phyloP scores from a whole-genome alignment of 53 echinoderm and acorn worm genomes.

The Holothuria leucospilota region DNA sequence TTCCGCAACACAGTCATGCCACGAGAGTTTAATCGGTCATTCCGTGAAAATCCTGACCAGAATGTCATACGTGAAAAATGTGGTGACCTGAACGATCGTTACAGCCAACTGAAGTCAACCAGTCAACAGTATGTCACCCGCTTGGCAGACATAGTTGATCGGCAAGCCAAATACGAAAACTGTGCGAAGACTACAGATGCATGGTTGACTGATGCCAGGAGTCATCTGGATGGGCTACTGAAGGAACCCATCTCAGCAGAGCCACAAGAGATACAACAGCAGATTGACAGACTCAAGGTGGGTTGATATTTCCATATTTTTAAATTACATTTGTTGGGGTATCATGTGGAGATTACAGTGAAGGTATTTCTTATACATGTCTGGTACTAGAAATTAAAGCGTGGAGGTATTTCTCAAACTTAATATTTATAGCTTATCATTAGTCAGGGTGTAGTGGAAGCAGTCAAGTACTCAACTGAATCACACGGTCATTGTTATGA shows the following conservation, averaged over 20 bases:
- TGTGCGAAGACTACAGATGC: conserved; percentile 67
- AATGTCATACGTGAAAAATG: conserved; percentile 73
- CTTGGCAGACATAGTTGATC: conserved; percentile 79
- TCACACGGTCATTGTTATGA: too few species aligned
- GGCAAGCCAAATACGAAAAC: conserved; percentile 80
- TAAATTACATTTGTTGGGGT: too few species aligned
- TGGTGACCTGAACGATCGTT: conserved; percentile 82
- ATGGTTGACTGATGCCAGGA: conserved; percentile 82
- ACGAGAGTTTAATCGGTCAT: conserved; percentile 81
- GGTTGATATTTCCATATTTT: not conserved
- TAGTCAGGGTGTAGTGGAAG: too few species aligned
- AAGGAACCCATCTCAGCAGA: conserved; percentile 86
- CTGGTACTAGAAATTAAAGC: too few species aligned
- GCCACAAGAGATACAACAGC: conserved; percentile 80
- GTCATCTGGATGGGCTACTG: conserved; percentile 73
- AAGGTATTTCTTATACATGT: too few species aligned
- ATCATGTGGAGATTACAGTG: too few species aligned
- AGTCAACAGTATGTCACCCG: conserved; percentile 65
- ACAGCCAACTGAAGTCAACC: conserved; percentile 76
- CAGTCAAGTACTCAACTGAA: too few species aligned
- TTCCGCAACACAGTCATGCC: conserved; percentile 84
- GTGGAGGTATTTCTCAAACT: too few species aligned
- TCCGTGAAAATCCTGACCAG: conserved; percentile 87
- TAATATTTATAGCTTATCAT: too few species aligned
- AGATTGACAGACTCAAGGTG: conserved; percentile 98